These are phyloP conservation scores for Ochropacha duplaris DNA, from an alignment of 2,888 invertebrate species.

Conservation along the genomic window DNA sequence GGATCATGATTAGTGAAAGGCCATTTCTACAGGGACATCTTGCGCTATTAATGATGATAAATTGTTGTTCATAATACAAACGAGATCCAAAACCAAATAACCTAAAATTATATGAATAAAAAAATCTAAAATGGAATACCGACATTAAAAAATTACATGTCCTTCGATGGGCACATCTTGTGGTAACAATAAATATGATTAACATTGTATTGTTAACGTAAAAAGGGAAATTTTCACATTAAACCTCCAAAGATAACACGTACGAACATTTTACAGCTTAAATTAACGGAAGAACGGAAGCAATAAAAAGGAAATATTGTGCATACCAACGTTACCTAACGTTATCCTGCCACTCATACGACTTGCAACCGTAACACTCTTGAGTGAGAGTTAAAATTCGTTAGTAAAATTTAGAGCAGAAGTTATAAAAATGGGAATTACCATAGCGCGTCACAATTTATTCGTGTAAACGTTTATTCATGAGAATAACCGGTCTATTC, in stretches of 20 bases:
- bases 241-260: not conserved
- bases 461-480: constrained; percentile 26
- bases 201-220: not conserved
- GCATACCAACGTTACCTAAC: constrained; percentile 5
- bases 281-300: constrained; percentile 18
- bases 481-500: constrained; percentile 30
- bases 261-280: not conserved
- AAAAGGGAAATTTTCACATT: not conserved
- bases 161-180: not conserved
- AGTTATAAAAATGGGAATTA: constrained; percentile 22
- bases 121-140: not conserved
- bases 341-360: not conserved
- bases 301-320: constrained; percentile 31
- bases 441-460: constrained; percentile 17
- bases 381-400: not conserved
- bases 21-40: too few species aligned
- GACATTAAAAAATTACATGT: not conserved
- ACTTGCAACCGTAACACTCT: not conserved
- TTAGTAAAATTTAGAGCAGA: not conserved
- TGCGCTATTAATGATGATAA: too few species aligned
- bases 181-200: not conserved
- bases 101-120: too few species aligned
- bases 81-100: too few species aligned
- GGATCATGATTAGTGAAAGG: too few species aligned
- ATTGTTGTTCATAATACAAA: too few species aligned